Base-by-base conservation (phyloP, 2,888 invertebrate species). In the Rhingia campestris region DNA sequence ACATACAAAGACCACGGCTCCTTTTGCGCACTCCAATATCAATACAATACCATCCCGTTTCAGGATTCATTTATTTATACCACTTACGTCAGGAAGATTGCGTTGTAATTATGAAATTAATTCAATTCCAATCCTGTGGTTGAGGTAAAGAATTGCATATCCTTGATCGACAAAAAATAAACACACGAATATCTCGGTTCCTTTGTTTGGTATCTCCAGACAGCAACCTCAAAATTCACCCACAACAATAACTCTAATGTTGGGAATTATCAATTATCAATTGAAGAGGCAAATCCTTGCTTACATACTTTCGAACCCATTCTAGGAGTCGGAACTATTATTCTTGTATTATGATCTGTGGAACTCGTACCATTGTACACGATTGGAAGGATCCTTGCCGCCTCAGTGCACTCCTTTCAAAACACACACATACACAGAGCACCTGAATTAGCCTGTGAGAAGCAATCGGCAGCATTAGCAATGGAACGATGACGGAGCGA, bases 241-340 rank as follows among this genome's bases (percentile, higher is more conserved):
- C 81, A 81, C 76, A 76, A 81, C 66, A 81, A 81, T 76, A 76
- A 61, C 76, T 66, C 59, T 81, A 58, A 61, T 53, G 75, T 76
- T 77, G 81, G 72, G 73, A 82, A 82, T 82, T 82, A 82, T 70
- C 81, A 81, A 81, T 76, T 81, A 81, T 73, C 81, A 73, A 82
- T 82, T 82, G 73, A 77, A 70, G 72, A 49, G 61, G 35, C 47
- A 51, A 66, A 53, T 49, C 49, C 32, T 30, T 54, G 75, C 56
- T 63, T 73, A 54, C 66, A 66, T 81, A 69, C 81, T 75, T 75
- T 53, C 54, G 67, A 73, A 56, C 41, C 37, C 54, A 51, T 81
- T 74, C 61, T 32, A 47, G n/a, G 12, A 75, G 41, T 35, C 64
- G 14, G 35, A 75, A 67, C 58, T 66, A 66, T 64, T 69, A 47